Base-by-base conservation (phyloP, 2,113 vertebrate species). In the Pseudorectes ferrugineus region DNA sequence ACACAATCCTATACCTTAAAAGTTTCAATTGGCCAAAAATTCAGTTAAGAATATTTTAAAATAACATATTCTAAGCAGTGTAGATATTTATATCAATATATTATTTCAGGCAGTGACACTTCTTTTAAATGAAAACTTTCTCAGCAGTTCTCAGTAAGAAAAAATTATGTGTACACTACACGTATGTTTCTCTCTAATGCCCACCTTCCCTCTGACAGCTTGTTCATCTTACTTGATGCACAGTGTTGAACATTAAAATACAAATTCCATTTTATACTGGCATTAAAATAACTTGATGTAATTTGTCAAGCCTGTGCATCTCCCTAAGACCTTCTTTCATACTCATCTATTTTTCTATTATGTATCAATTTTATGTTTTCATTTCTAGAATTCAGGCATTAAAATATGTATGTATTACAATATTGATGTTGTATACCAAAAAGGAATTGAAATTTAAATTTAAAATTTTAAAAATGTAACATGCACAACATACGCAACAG, bases 341-440 rank as follows among this genome's bases (percentile, higher is more conserved):
- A 46, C 5, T 24, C 11, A n/a, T 6, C 8, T 49, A 9, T 5
- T 87, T 65, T 87, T 61, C 77, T 43, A 55, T 18, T 45, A n/a
- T n/a, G 4, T 3, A 12, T 33, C 12, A 42, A 58, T 5, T 48
- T 51, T 16, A 35, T 9, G 38, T 35, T 35, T 22, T 51, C 5
- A 75, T 58, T 92, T 78, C 65, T 49, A 88, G 46, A 88, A 82
- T 45, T 62, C 38, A 51, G 14, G 22, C 25, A 75, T 62, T 54
- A 66, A 52, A 82, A n/a, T 46, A 66, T 0, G 3, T 13, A 43
- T 0, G 0, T n/a, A 57, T 33, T 43, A 62, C 7, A 66, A 5
- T 31, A 74, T 8, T 1, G 2, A 12, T 38, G 17, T 21, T 22
- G 8, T 14, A 49, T 12, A 54, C 3, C 38, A 35, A 58, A 66